Conservation (phyloP, 2,888 invertebrate genomes). For the Ophion ellenae region DNA sequence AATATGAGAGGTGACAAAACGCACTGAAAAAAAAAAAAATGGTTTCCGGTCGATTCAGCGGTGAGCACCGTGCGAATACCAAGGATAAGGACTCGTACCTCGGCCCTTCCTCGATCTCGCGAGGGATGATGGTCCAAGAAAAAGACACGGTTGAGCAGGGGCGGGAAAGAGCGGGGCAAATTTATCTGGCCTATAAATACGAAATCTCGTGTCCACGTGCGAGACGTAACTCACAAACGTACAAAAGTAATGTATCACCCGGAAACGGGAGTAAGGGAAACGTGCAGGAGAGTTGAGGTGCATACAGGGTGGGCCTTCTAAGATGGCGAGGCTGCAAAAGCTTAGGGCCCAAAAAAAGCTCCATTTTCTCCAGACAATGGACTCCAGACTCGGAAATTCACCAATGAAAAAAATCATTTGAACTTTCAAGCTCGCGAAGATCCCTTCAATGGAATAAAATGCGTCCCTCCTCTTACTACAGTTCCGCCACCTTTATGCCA, state of each 20-base stretch:
- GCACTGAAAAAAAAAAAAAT: slow-evolving; percentile 21
- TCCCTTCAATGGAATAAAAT: too few relatives aligned
- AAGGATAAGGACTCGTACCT: slow-evolving; percentile 47
- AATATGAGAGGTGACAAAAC: neutral
- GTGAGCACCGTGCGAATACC: slow-evolving; percentile 36
- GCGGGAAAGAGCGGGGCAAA: slow-evolving; percentile 57
- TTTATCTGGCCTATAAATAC: slow-evolving; percentile 71
- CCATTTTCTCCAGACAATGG: too few relatives aligned
- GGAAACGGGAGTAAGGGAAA: slow-evolving; percentile 57
- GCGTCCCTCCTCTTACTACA: too few relatives aligned
- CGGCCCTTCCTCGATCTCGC: slow-evolving; percentile 16
- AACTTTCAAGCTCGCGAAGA: too few relatives aligned
- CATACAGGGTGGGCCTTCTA: too few relatives aligned
- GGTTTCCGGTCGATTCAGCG: slow-evolving; percentile 51
- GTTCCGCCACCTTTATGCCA: too few relatives aligned
- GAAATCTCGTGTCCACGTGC: slow-evolving; percentile 69
- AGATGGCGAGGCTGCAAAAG: too few relatives aligned
- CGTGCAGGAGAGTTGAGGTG: too few relatives aligned
- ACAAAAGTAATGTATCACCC: slow-evolving; percentile 65
- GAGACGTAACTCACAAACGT: slow-evolving; percentile 67
- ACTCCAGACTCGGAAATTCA: too few relatives aligned
- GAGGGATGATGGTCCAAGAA: slow-evolving; percentile 49
- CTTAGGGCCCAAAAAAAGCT: too few relatives aligned
- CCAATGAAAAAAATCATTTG: too few relatives aligned
- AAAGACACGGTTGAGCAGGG: slow-evolving; percentile 57